A percentile compares a stretch with the other conserved stretches of the same genome.
Evolutionary conservation across 1,140 invertebrate genomes (phyloP).

Genomic region (Halyomorpha halys): DNA sequence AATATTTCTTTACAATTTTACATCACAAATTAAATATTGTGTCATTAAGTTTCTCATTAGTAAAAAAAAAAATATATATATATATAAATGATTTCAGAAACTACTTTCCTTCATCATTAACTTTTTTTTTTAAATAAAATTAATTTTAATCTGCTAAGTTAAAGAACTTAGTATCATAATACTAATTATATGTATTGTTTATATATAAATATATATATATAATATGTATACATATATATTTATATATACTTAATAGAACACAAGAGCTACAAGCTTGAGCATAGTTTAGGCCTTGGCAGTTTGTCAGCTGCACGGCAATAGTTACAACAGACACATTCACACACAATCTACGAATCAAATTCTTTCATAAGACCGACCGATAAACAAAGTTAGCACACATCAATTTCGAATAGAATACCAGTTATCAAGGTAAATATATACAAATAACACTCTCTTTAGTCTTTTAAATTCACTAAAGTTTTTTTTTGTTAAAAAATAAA

Average conservation of each 20-base stretch:
- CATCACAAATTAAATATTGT: slow-evolving; percentile 9
- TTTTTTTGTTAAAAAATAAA: no score
- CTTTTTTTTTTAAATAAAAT: neutral
- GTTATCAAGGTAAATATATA: no score
- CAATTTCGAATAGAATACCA: no score
- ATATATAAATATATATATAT: neutral
- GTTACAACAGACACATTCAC: neutral
- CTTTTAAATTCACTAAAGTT: no score
- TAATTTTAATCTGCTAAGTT: slow-evolving; percentile 12
- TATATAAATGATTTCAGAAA: slow-evolving; percentile 1
- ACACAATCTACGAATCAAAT: neutral
- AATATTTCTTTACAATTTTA: slow-evolving; percentile 13
- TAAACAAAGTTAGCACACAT: no score
- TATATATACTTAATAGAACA: neutral
- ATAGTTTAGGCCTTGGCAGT: slow-evolving; percentile 19
- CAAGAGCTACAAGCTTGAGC: slow-evolving; percentile 8
- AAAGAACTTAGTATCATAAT: neutral
- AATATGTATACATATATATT: neutral
- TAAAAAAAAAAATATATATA: slow-evolving; percentile 7
- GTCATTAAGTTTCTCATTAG: slow-evolving; percentile 6
- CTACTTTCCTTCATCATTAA: neutral
- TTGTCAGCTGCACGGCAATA: slow-evolving; percentile 11
- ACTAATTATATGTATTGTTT: neutral
- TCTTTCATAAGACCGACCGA: no score
- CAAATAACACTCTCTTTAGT: no score